These are phyloP conservation scores for Shinisaurus crocodilurus DNA, from an alignment of 2,113 vertebrate genomes.

Conservation along the genomic window DNA sequence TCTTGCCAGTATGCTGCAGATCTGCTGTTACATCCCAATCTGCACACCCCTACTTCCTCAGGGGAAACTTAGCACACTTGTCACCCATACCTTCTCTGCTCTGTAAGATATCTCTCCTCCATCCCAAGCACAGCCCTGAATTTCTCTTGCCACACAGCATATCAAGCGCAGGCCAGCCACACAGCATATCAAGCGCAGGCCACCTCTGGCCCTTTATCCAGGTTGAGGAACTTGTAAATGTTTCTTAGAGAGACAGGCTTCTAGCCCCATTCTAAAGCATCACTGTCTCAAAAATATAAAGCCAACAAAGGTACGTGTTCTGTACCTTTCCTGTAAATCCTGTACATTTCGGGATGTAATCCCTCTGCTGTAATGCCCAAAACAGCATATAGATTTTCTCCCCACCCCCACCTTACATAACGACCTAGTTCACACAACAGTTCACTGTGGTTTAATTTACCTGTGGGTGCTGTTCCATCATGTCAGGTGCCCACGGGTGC, in stretches of 20 bases:
- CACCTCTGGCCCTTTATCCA: not conserved
- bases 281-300: not conserved
- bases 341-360: not conserved
- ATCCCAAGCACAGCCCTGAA: not conserved
- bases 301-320: not conserved
- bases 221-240: too few species aligned
- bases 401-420: not conserved
- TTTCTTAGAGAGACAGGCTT: not conserved
- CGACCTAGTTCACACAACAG: too few species aligned
- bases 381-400: not conserved
- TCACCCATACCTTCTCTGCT: not conserved
- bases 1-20: too few species aligned
- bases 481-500: too few species aligned
- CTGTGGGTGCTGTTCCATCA: too few species aligned
- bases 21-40: too few species aligned
- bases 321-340: too few species aligned
- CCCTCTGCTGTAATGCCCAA: not conserved
- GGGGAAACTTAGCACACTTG: not conserved
- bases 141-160: not conserved
- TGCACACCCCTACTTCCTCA: not conserved
- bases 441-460: too few species aligned
- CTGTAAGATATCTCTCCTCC: not conserved
- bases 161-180: not conserved
- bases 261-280: not conserved
- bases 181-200: too few species aligned